Percentiles rank a stretch among this genome's conserved stretches.
These are phyloP conservation scores for Pavo muticus DNA, from an alignment of 2,113 vertebrate genomes.

Conservation along the genomic window DNA sequence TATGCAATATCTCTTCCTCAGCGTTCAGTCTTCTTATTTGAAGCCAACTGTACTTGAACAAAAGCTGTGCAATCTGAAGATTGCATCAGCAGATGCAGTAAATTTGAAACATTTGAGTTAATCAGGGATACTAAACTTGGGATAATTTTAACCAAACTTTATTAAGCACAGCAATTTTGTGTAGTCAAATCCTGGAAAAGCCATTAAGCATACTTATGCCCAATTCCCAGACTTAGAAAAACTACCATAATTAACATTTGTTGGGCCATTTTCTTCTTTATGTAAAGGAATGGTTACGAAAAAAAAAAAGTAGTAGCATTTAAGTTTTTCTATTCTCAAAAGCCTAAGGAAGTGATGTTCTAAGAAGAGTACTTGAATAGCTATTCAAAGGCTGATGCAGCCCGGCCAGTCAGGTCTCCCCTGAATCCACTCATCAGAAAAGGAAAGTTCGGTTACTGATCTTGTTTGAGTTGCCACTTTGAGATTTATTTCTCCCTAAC, in stretches of 20 bases:
- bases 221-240: background rate
- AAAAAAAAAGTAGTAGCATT: background rate
- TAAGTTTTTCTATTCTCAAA: background rate
- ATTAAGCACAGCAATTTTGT: background rate
- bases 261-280: background rate
- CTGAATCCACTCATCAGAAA: no score
- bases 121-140: background rate
- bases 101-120: background rate
- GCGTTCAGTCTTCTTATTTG: background rate
- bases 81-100: background rate
- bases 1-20: background rate
- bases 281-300: background rate
- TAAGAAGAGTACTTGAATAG: background rate
- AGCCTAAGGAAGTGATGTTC: background rate
- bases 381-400: background rate
- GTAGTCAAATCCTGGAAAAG: background rate
- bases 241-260: background rate
- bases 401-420: background rate
- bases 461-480: background rate
- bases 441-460: background rate
- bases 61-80: background rate
- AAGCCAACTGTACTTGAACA: background rate
- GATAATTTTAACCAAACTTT: background rate
- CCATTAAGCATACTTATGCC: background rate
- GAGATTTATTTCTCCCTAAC: background rate